Evolutionary conservation across 2,113 vertebrate species (phyloP).

Genomic region (Eidolon helvum): DNA sequence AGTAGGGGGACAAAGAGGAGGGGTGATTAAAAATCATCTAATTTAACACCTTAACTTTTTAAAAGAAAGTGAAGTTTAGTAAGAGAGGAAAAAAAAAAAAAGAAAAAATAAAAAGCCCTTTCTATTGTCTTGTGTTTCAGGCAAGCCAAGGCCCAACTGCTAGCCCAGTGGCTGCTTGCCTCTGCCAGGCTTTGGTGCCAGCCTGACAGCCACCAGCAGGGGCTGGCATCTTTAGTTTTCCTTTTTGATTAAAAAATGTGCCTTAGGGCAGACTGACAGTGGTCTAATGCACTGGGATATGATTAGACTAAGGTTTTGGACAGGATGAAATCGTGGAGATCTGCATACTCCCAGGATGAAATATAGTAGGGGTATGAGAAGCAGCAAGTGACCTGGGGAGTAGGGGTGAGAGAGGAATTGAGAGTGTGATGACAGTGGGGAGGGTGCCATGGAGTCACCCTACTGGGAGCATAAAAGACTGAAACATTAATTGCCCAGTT

Average conservation of each 20-base stretch:
- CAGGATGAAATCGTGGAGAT: neutral
- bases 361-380: neutral
- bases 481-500: neutral
- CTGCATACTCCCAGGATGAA: neutral
- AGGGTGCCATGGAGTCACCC: neutral
- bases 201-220: neutral
- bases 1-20: neutral
- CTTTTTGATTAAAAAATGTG: slow-evolving; percentile 27
- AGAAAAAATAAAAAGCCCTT: neutral
- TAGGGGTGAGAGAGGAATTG: neutral
- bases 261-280: neutral
- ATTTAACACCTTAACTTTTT: neutral
- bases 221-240: neutral
- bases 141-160: neutral
- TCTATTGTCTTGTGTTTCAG: neutral
- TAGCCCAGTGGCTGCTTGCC: neutral
- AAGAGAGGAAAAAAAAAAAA: neutral
- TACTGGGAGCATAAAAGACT: neutral
- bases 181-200: neutral
- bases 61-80: neutral
- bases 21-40: neutral
- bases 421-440: neutral
- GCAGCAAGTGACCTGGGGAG: neutral
- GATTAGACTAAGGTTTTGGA: neutral
- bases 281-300: neutral